Evolutionary conservation across 2,113 vertebrate species (phyloP).

Genomic region (Clarias gariepinus): DNA sequence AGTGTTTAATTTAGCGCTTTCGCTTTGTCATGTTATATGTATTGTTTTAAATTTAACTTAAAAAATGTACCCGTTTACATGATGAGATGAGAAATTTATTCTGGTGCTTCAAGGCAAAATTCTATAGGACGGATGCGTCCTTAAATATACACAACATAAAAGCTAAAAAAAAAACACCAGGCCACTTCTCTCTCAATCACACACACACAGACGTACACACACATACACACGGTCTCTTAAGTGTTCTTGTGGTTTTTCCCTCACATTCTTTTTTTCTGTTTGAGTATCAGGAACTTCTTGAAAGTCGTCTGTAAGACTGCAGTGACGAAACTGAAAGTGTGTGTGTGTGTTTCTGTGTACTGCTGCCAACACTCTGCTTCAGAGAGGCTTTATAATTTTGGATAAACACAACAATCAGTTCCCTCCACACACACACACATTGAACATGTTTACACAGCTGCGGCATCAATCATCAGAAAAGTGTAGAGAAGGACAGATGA

Average conservation of each 20-base stretch:
- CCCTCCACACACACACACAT: background rate
- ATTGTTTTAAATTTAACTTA: too few relatives aligned
- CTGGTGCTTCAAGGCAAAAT: too few relatives aligned
- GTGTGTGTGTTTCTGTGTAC: background rate
- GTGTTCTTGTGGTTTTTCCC: conserved; percentile 6
- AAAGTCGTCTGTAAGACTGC: background rate
- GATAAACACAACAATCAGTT: background rate
- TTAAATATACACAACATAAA: too few relatives aligned
- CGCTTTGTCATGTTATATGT: too few relatives aligned
- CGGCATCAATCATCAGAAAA: background rate
- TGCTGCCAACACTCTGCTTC: background rate
- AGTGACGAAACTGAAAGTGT: background rate
- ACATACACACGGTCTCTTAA: background rate
- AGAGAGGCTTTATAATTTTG: background rate
- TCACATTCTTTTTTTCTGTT: background rate
- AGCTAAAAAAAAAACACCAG: background rate
- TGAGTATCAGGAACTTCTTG: background rate
- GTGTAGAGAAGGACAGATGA: background rate
- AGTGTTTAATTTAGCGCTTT: too few relatives aligned
- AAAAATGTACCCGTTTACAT: too few relatives aligned
- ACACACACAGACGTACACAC: background rate
- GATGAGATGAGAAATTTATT: too few relatives aligned
- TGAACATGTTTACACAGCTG: background rate
- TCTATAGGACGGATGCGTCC: too few relatives aligned
- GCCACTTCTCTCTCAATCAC: background rate